Evolutionary conservation across 2,797 vertebrate genomes (phyloP), one percentile per base, ranked within the genome.

Genomic region (Macrochelys suwanniensis): DNA sequence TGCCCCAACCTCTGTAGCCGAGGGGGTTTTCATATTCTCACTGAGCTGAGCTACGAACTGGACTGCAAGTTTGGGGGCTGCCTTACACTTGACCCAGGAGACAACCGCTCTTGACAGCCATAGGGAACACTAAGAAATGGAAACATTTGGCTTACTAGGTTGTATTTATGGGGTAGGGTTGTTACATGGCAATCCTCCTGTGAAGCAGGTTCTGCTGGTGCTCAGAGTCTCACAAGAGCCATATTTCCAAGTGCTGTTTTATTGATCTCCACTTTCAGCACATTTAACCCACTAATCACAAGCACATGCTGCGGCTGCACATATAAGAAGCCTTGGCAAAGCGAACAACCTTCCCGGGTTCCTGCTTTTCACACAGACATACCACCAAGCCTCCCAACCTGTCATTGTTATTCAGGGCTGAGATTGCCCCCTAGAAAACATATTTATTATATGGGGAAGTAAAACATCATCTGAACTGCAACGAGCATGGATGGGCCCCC

Each of bases 111-210:
- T 85, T 57, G 37, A 80, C 84, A 92, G 90, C 90, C 82, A 6
- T 1, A 0, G 33, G 87, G 85, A 37, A 78, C 79, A 45, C 50
- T 92, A 26, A 93, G 71, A 49, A n/a, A 28, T 19, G 56, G 54
- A 79, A 94, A 15, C 78, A 5, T 59, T n/a, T 50, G 19, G 77
- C 85, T 47, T 80, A 5, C 78, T 19, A 25, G 54, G 16, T n/a
- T 78, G 28, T 84, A 1, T 47, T 9, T 51, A 1, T 87, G 92
- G 80, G 87, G 80, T 51, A 76, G 79, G 86, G 87, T 3, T 80
- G 54, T 90, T 89, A 2, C 88, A 77, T 94, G 92, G 61, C 77
- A 86, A 68, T 91, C 91, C 85, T 89, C 91, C 89, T 96, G 59
- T 50, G 23, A 80, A 90, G 54, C 68, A 84, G 74, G 13, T 80